Evolutionary conservation across 2,113 vertebrate species (phyloP).

Genomic region (Scalopus aquaticus): DNA sequence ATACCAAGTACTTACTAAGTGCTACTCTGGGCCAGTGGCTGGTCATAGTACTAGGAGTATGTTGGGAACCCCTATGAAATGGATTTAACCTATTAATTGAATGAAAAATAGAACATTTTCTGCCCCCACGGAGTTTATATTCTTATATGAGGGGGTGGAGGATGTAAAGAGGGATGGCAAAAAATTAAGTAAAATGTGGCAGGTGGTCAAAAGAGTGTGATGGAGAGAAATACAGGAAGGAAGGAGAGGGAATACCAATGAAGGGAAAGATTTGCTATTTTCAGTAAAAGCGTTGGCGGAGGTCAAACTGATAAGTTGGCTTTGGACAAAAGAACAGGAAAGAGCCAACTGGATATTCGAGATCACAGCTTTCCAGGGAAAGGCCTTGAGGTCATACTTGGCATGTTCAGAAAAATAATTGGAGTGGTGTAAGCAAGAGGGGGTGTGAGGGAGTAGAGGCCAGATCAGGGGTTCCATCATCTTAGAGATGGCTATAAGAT

Average conservation of each 20-base stretch:
- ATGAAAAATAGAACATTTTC: neutral
- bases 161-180: neutral
- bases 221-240: neutral
- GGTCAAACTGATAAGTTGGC: neutral
- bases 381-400: rapidly evolving
- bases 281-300: neutral
- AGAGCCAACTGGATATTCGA: neutral
- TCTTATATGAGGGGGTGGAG: neutral
- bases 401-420: neutral
- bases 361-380: neutral
- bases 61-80: neutral
- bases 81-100: neutral
- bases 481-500: neutral
- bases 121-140: neutral
- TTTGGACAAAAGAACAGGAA: neutral
- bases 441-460: neutral
- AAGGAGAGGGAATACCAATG: neutral
- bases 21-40: neutral
- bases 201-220: neutral
- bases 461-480: too few relatives aligned
- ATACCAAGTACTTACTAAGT: neutral
- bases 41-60: neutral
- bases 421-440: too few relatives aligned
- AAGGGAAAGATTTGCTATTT: neutral
- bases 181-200: neutral